A percentile compares a stretch with the other conserved stretches of the same genome.
Conservation (phyloP, 2,888 invertebrate genomes). For the Cataglyphis cursor region DNA sequence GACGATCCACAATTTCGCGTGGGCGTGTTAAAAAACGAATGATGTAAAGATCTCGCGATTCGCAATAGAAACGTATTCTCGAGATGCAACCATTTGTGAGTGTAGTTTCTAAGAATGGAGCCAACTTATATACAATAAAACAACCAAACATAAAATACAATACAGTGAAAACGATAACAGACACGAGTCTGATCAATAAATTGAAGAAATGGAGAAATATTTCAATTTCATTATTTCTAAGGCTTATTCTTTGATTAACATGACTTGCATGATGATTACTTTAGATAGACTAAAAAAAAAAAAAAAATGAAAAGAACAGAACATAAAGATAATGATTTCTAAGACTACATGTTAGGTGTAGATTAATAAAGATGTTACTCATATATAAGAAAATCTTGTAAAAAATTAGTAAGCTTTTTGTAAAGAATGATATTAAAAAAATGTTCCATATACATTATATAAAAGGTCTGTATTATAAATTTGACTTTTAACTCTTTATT, state of each 20-base stretch:
- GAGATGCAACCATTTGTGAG: neutral
- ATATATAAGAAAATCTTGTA: too few relatives aligned
- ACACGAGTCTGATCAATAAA: neutral
- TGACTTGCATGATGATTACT: neutral
- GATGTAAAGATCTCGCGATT: slow-evolving; percentile 49
- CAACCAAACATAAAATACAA: neutral
- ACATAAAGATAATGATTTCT: neutral
- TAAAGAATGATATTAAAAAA: neutral
- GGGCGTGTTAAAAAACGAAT: slow-evolving; percentile 23
- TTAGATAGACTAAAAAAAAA: neutral
- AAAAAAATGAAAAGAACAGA: neutral
- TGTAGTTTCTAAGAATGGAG: neutral
- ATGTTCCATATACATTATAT: neutral
- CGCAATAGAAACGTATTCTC: neutral
- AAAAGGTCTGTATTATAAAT: neutral
- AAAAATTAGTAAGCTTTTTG: neutral
- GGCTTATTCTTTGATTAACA: neutral
- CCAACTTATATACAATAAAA: neutral
- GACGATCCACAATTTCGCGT: slow-evolving; percentile 25
- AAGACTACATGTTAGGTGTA: neutral
- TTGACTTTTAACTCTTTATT: neutral
- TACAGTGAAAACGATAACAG: neutral
- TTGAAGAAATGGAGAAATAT: neutral
- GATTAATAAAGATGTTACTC: neutral
- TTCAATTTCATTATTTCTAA: neutral